Evolutionary conservation across 1,140 invertebrate species (phyloP), one percentile per base, ranked within the genome.

Genomic region (Pseudobourletiella spinata): DNA sequence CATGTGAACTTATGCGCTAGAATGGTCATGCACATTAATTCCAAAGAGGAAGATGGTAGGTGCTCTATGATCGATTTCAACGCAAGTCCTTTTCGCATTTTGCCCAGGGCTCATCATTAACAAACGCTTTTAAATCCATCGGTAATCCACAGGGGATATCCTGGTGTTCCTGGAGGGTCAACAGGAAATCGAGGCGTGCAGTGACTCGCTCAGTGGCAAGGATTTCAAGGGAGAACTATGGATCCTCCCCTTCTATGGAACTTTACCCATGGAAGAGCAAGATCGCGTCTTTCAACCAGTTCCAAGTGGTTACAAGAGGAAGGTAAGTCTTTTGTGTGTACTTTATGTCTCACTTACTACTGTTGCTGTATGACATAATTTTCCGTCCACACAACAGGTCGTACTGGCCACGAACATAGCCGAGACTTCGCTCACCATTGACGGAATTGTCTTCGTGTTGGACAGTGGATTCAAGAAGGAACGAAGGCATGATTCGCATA

Each of bases 151-250:
- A 48, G 16, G 16, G 22, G 46, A 95, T 74, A 89, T 99, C 72
- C 78, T 99, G 39, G 88, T 98, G n/a, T 99, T 99, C 78, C 78
- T 98, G 50, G 98, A 95, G 63, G 96, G 96, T 3, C 92, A 98
- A 79, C 95, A 98, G 76, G 96, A 99, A 82, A 98, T 99, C 69
- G 95, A 98, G 78, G 81, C 85, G 2, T 83, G 91, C 61, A 86
- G 18, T 3, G 51, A 24, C 18, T 8, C 8, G 32, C 8, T 39
- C 32, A 11, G 8, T 8, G 32, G n/a, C 8, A 26, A 8, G 11
- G 50, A 52, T 26, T 8, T 14, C 4, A 35, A 39, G 8, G n/a
- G 32, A 81, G 60, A 75, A 81, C 6, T 77, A 1, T 75, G 79
- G 69, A 81, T 71, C 2, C 87, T 83, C 73, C 84, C 89, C 1